These are phyloP conservation scores for Pluvialis apricaria DNA, from an alignment of 2,113 vertebrate genomes.

Conservation along the genomic window DNA sequence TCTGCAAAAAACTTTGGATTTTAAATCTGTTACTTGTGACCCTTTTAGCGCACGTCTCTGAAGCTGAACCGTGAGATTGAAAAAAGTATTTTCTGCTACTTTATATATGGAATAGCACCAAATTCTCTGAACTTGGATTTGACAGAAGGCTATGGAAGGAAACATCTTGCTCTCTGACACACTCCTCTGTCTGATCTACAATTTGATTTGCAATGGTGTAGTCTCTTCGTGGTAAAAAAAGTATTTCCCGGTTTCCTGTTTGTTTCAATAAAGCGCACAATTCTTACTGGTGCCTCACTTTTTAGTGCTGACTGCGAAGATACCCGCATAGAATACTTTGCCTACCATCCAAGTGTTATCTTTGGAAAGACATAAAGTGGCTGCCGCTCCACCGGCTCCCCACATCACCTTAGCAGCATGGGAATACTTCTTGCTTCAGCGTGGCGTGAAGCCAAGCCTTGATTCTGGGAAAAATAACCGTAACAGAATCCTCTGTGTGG, in stretches of 20 bases:
- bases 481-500: neutral
- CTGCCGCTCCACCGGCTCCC: neutral
- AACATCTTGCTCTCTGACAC: neutral
- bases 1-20: neutral
- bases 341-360: neutral
- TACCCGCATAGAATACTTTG: rapidly evolving
- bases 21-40: neutral
- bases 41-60: neutral
- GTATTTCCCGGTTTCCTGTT: neutral
- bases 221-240: neutral
- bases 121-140: neutral
- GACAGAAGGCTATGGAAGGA: neutral
- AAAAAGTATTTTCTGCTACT: neutral
- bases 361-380: neutral
- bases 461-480: neutral
- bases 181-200: neutral
- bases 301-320: neutral
- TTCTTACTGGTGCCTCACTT: neutral
- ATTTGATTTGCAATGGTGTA: neutral
- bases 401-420: neutral
- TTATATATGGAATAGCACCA: neutral
- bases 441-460: neutral
- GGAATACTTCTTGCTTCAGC: neutral
- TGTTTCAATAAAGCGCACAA: neutral
- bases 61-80: neutral